Percentiles rank a stretch among this genome's conserved stretches.
Evolutionary conservation across 2,113 vertebrate genomes (phyloP).

Genomic region (Podocnemis expansa): DNA sequence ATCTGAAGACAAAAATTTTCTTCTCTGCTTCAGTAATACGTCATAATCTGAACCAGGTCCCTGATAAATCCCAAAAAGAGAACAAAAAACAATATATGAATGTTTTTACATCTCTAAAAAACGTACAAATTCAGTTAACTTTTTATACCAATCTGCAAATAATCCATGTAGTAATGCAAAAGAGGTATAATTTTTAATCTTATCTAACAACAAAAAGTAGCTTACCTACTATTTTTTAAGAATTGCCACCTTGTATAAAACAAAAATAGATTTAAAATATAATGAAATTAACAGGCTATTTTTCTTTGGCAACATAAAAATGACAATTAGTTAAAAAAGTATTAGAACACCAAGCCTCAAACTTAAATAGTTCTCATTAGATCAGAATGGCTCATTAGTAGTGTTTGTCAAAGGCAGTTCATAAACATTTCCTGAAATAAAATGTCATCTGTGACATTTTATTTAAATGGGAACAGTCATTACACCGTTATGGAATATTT

Average conservation of each 20-base stretch:
- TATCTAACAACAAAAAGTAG: not conserved
- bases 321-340: not conserved
- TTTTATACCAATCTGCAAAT: not conserved
- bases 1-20: slow-evolving; percentile 71
- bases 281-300: not conserved
- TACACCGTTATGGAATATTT: not conserved
- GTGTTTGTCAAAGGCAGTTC: not conserved
- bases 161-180: not conserved
- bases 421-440: not conserved
- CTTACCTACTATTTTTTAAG: not conserved
- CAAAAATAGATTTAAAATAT: not conserved
- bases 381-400: not conserved
- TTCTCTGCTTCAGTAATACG: slow-evolving; percentile 66
- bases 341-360: not conserved
- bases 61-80: slow-evolving; percentile 52
- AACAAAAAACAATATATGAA: not conserved
- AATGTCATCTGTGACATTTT: not conserved
- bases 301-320: not conserved
- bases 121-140: not conserved
- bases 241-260: not conserved
- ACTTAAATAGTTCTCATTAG: not conserved
- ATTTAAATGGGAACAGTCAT: not conserved
- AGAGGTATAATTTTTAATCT: not conserved
- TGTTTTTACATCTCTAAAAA: not conserved
- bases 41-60: slow-evolving; percentile 73